Evolutionary conservation across 2,797 vertebrate species (phyloP).

Genomic region (Galagoides demidoff): DNA sequence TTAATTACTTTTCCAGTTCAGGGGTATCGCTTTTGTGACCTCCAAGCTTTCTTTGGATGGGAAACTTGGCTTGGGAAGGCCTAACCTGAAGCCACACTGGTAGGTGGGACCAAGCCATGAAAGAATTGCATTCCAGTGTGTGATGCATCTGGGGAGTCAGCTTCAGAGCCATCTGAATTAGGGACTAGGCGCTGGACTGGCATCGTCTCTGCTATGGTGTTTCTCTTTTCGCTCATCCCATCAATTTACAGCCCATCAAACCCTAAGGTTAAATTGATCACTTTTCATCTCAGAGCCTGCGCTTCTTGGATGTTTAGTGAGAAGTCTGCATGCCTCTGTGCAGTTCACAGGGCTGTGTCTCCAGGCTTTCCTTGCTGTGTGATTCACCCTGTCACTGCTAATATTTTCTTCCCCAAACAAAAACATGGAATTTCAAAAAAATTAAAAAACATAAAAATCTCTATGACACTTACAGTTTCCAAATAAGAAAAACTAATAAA

Average conservation of each 20-base stretch:
- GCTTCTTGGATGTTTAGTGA: constrained; percentile 51
- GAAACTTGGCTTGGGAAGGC: not conserved
- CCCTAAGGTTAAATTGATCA: not conserved
- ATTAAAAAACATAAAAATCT: not conserved
- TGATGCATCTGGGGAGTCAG: not conserved
- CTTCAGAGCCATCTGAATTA: not conserved
- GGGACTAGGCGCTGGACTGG: no score
- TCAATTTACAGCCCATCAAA: constrained; percentile 49
- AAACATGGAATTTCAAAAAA: not conserved
- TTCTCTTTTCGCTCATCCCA: not conserved
- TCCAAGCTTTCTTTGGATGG: not conserved
- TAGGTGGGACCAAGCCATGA: not conserved
- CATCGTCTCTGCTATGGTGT: not conserved
- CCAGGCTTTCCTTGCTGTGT: not conserved
- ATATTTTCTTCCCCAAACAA: constrained; percentile 57
- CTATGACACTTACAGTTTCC: constrained; percentile 70
- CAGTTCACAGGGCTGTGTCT: not conserved
- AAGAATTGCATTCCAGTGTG: not conserved
- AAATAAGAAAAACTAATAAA: constrained; percentile 81
- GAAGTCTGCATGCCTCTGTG: constrained; percentile 8
- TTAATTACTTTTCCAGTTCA: not conserved
- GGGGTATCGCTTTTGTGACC: not conserved
- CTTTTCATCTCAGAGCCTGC: not conserved
- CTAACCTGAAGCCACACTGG: not conserved
- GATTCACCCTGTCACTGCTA: not conserved